These are phyloP conservation scores for Hyles euphorbiae DNA, from an alignment of 1,140 invertebrate species.

Conservation along the genomic window DNA sequence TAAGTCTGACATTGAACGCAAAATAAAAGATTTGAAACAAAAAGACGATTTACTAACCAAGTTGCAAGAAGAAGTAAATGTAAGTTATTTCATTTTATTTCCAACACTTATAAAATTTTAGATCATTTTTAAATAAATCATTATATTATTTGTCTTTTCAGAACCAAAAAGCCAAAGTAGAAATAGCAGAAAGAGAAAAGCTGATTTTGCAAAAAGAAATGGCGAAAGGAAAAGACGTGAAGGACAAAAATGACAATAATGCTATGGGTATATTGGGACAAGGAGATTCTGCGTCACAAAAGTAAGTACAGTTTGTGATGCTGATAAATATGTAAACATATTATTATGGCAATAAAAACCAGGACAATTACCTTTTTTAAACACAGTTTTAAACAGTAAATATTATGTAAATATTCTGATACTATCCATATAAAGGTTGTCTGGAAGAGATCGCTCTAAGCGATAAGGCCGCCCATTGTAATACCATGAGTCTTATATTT, in stretches of 20 bases:
- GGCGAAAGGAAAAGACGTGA: constrained; percentile 33
- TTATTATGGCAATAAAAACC: too few relatives aligned
- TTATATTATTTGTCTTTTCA: constrained; percentile 32
- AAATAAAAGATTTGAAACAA: constrained; percentile 56
- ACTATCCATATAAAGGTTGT: too few relatives aligned
- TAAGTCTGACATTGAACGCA: constrained; percentile 54
- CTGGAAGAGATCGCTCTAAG: too few relatives aligned
- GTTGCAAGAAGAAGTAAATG: constrained; percentile 65
- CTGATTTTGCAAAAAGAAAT: constrained; percentile 54
- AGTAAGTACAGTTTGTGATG: constrained; percentile 32
- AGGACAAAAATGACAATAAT: constrained; percentile 63
- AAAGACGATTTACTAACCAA: constrained; percentile 55
- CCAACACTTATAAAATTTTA: too few relatives aligned
- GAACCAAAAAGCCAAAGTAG: constrained; percentile 54
- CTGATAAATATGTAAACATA: too few relatives aligned
- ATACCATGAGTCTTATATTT: too few relatives aligned
- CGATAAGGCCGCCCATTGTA: too few relatives aligned
- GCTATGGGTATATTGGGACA: constrained; percentile 47
- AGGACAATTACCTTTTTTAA: too few relatives aligned
- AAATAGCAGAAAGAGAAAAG: constrained; percentile 60
- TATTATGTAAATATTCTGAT: too few relatives aligned
- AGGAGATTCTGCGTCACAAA: constrained; percentile 44
- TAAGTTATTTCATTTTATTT: constrained; percentile 22
- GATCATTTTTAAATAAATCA: too few relatives aligned
- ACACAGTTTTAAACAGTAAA: too few relatives aligned